Evolutionary conservation across 2,797 vertebrate species (phyloP).

Genomic region (Aeoliscus strigatus): DNA sequence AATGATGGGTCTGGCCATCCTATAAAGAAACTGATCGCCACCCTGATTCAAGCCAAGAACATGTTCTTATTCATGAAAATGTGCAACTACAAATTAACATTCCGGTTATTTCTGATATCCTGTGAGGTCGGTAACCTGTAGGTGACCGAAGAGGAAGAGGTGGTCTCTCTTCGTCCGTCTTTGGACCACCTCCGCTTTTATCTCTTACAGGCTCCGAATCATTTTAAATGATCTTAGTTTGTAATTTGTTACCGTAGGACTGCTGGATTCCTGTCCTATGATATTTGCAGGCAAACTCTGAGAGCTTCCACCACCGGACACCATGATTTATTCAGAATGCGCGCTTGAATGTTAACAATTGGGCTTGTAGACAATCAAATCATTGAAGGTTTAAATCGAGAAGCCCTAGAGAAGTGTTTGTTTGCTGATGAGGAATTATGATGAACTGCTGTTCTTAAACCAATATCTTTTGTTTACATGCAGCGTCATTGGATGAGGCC

Average conservation of each 20-base stretch:
- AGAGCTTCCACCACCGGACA: too few species aligned
- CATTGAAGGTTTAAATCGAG: too few species aligned
- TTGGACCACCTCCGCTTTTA: not conserved
- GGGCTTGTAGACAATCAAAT: too few species aligned
- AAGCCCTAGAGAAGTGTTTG: too few species aligned
- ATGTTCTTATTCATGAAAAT: not conserved
- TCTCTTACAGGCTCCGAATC: not conserved
- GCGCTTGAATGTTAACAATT: too few species aligned
- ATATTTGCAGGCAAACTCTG: not conserved
- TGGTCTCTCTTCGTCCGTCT: not conserved
- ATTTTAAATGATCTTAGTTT: not conserved
- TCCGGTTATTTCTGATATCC: too few species aligned
- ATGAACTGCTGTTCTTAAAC: too few species aligned
- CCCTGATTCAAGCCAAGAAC: not conserved
- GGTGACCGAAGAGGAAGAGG: too few species aligned
- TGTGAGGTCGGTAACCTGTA: too few species aligned
- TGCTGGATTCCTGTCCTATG: slow-evolving; percentile 15
- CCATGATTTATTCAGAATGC: too few species aligned
- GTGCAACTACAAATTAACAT: not conserved
- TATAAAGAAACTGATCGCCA: slow-evolving; percentile 20
- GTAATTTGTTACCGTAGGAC: slow-evolving; percentile 3
- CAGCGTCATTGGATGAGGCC: not conserved
- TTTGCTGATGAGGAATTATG: too few species aligned
- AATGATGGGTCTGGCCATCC: slow-evolving; percentile 19
- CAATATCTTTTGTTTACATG: not conserved